These are phyloP conservation scores for Aphyosemion australe DNA, from an alignment of 2,113 vertebrate genomes.

Conservation along the genomic window DNA sequence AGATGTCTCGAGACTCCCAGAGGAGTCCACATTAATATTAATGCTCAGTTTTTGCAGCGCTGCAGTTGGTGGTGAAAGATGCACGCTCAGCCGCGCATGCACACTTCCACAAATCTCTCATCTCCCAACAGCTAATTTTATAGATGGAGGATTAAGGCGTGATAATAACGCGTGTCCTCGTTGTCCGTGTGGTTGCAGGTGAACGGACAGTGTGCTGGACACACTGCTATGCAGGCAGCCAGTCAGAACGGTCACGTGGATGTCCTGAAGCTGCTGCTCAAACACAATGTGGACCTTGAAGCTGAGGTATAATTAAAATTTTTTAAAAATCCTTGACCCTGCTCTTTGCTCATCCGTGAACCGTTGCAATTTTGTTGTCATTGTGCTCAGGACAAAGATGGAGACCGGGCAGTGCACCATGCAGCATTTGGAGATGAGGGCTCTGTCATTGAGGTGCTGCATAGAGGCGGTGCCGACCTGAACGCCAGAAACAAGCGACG, in stretches of 20 bases:
- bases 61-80: constrained; percentile 74
- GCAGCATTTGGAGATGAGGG: constrained; percentile 98
- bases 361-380: background rate
- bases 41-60: constrained; percentile 75
- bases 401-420: constrained; percentile 96
- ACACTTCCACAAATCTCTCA: constrained; percentile 14
- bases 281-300: constrained; percentile 97
- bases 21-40: constrained; percentile 78
- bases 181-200: constrained; percentile 81
- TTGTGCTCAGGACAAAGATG: constrained; percentile 91
- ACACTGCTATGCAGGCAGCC: constrained; percentile 98
- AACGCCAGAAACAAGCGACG: constrained; percentile 97
- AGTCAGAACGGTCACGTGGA: constrained; percentile 99
- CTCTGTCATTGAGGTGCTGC: constrained; percentile 96
- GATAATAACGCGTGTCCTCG: background rate
- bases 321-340: background rate
- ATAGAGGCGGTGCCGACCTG: constrained; percentile 93
- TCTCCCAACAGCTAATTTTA: constrained; percentile 25
- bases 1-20: constrained; percentile 77
- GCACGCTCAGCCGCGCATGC: constrained; percentile 37
- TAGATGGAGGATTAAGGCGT: constrained; percentile 18
- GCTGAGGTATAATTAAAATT: constrained; percentile 84
- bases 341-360: background rate
- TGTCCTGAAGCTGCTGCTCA: constrained; percentile 95
- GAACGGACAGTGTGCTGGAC: constrained; percentile 97